Base-by-base conservation (phyloP, 2,113 vertebrate species). In the Seriola dumerili region DNA sequence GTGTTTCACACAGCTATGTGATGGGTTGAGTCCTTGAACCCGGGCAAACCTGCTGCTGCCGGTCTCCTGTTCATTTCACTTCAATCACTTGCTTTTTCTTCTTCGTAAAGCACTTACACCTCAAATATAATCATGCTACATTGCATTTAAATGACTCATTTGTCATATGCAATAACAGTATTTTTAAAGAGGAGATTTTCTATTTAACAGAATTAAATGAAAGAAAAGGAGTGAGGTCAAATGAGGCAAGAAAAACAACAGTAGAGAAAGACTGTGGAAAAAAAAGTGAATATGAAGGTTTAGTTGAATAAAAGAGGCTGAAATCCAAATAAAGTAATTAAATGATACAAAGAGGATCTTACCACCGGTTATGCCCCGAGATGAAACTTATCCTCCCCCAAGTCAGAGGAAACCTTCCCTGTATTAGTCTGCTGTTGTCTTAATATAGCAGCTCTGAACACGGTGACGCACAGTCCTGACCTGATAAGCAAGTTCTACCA, bases 401-500 rank as follows among this genome's bases (percentile, higher is more conserved):
- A 84, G 64, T 84, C 46, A 74, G 40, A 61, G 84, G 71, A 79
- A 82, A 62, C 70, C 29, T 71, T 74, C 32, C 23, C 71, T 81
- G 77, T 78, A 69, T 82, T 65, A 48, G 76, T 52, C 25, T 72
- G 58, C 12, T 32, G 64, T 82, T 76, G 81, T 79, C 57, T 76
- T 85, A 84, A 82, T 90, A 83, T 75, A 85, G 52, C 2, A 23
- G 34, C 64, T 17, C 57, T 46, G 44, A 58, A 40, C 58, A 32
- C 12, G 10, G 76, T 86, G 88, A 90, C 75, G 80, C 23, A 48
- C 62, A 12, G 29, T 6, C 19, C 50, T 72, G 81, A 91, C 86
- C 67, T 64, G 87, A 88, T 90, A 81, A 89, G 85, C 86, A 7
- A 81, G 85, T 88, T 93, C 63, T 70, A 81, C 78, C 57, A 79